Evolutionary conservation across 1,140 invertebrate species (phyloP).

Genomic region (Frieseomelitta varia): DNA sequence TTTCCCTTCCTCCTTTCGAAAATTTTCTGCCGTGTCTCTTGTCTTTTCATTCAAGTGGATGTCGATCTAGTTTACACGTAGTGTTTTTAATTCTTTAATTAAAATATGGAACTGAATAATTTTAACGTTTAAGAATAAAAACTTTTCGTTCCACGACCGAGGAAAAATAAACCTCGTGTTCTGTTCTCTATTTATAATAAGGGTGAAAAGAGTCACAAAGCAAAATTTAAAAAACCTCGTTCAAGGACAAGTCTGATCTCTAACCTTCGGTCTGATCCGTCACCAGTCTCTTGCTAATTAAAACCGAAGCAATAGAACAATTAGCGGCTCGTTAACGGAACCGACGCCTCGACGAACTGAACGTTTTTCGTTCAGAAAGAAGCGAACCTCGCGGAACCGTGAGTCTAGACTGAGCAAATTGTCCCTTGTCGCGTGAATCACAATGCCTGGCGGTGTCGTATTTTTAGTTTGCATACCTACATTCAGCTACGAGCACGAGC

Average conservation of each 20-base stretch:
- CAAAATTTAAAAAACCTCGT: neutral
- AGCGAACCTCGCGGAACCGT: neutral
- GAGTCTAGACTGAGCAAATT: neutral
- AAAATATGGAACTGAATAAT: neutral
- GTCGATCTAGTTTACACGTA: no score
- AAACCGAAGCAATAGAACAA: constrained; percentile 31
- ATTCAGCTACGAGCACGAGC: constrained; percentile 82
- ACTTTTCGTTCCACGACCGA: no score
- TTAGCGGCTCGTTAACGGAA: constrained; percentile 55
- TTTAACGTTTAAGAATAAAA: neutral
- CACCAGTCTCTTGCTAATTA: constrained; percentile 32
- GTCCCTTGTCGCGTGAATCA: neutral
- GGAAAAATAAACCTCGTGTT: neutral
- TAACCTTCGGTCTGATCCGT: neutral
- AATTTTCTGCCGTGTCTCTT: neutral
- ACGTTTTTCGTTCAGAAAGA: neutral
- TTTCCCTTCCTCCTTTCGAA: neutral
- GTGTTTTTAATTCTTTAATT: neutral
- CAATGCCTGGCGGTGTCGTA: constrained; percentile 83
- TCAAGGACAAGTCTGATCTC: neutral
- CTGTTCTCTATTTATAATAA: neutral
- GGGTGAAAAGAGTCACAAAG: no score
- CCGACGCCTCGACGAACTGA: constrained; percentile 2
- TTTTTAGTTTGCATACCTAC: constrained; percentile 85
- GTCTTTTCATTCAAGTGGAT: neutral